These are phyloP conservation scores for Drosophila punjabiensis DNA, from an alignment of 1,140 invertebrate species.

Conservation along the genomic window DNA sequence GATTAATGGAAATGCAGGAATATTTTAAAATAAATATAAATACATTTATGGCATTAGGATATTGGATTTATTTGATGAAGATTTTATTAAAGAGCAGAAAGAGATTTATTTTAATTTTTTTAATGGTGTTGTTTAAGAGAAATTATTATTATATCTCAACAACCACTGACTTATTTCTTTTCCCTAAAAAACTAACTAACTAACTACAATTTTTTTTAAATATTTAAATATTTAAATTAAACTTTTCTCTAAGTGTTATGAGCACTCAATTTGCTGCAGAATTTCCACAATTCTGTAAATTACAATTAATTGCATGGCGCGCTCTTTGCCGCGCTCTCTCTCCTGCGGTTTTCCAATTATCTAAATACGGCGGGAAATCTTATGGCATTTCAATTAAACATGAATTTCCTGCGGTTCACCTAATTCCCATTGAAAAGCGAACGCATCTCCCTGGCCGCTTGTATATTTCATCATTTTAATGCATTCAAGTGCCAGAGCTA, in stretches of 20 bases:
- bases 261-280: neutral
- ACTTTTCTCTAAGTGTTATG: too few relatives aligned
- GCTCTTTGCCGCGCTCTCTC: neutral
- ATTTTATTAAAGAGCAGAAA: too few relatives aligned
- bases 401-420: slow-evolving; percentile 30
- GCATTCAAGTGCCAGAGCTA: slow-evolving; percentile 29
- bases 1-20: neutral
- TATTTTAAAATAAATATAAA: neutral
- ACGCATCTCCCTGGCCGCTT: neutral
- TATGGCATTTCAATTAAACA: slow-evolving; percentile 38
- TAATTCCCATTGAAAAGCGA: slow-evolving; percentile 32
- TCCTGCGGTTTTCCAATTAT: slow-evolving; percentile 32
- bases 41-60: neutral
- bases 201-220: too few relatives aligned
- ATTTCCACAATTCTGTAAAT: neutral
- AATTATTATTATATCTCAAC: too few relatives aligned
- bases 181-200: too few relatives aligned
- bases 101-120: too few relatives aligned
- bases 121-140: too few relatives aligned
- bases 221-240: too few relatives aligned
- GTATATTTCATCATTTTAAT: slow-evolving; percentile 32
- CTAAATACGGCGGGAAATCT: slow-evolving; percentile 7
- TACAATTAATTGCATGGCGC: slow-evolving; percentile 20
- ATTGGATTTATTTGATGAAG: neutral
- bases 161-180: too few relatives aligned